These are phyloP conservation scores for Capromys pilorides DNA, from an alignment of 2,797 vertebrate genomes.

Conservation along the genomic window DNA sequence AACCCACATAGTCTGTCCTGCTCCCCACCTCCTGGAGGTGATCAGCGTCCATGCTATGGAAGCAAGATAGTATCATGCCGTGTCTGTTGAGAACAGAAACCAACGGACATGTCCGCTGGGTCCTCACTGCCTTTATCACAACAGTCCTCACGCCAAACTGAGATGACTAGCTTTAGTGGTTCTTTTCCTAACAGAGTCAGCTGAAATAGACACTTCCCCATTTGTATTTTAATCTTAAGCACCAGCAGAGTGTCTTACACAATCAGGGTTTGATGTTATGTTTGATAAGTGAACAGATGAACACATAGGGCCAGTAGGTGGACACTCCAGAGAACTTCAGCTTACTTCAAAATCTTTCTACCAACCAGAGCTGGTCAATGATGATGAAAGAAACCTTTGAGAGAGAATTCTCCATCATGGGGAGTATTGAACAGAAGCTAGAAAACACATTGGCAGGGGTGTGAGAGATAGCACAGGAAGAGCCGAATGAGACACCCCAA, in stretches of 20 bases:
- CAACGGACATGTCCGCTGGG: neutral
- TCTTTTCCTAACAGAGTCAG: slow-evolving; percentile 50
- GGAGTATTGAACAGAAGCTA: neutral
- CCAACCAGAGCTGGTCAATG: neutral
- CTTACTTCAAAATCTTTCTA: neutral
- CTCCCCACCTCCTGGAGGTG: neutral
- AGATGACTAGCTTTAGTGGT: slow-evolving; percentile 46
- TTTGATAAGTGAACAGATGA: slow-evolving; percentile 24
- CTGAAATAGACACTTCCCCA: slow-evolving; percentile 64
- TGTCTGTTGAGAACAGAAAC: neutral
- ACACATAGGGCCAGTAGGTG: neutral
- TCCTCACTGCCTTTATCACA: neutral
- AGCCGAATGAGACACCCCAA: neutral
- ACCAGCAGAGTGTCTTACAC: slow-evolving; percentile 35
- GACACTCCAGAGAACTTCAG: neutral
- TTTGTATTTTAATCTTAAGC: slow-evolving; percentile 65
- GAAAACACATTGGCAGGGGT: neutral
- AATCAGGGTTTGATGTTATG: neutral
- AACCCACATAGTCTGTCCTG: neutral
- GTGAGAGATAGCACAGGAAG: neutral
- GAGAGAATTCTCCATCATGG: neutral
- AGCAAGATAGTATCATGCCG: neutral
- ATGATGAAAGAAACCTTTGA: neutral
- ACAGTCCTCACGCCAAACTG: neutral
- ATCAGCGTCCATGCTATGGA: neutral